These are phyloP conservation scores for Marronus borbonicus DNA, from an alignment of 2,888 invertebrate species.

Conservation along the genomic window DNA sequence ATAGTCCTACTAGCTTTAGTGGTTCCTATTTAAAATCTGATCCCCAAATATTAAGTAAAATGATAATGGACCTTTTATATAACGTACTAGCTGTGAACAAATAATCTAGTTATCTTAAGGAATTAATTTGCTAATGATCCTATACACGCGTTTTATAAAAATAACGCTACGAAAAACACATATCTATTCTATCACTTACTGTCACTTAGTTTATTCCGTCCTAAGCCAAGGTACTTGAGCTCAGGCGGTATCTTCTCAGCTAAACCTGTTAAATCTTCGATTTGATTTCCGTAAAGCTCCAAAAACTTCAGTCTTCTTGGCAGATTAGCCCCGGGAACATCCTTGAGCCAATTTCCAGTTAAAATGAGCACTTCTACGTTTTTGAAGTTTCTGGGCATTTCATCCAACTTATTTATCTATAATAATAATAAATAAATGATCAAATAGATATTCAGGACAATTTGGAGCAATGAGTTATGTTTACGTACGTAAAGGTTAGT, in stretches of 20 bases:
- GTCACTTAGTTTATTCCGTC: constrained; percentile 69
- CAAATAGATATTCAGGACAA: background rate
- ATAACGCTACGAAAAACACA: background rate
- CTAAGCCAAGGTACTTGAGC: constrained; percentile 72
- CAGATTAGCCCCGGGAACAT: constrained; percentile 67
- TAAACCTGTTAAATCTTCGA: constrained; percentile 67
- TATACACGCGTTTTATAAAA: no score
- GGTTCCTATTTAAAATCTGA: no score
- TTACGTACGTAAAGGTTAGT: constrained; percentile 60
- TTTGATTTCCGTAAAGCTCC: constrained; percentile 72
- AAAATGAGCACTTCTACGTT: constrained; percentile 71
- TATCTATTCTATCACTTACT: constrained; percentile 60
- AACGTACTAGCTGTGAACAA: no score
- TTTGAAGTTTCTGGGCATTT: constrained; percentile 62
- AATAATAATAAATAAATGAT: constrained; percentile 53
- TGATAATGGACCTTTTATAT: no score
- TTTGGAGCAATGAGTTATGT: background rate
- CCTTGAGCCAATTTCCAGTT: constrained; percentile 68
- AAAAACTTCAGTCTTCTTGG: constrained; percentile 69
- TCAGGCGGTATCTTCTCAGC: constrained; percentile 66
- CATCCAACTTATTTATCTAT: constrained; percentile 68
- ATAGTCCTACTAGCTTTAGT: no score
- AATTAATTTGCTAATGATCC: no score
- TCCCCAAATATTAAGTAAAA: no score
- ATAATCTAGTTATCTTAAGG: no score